phyloP scores from a whole-genome alignment of 1,140 invertebrate species.

The Meteorus sp. region DNA sequence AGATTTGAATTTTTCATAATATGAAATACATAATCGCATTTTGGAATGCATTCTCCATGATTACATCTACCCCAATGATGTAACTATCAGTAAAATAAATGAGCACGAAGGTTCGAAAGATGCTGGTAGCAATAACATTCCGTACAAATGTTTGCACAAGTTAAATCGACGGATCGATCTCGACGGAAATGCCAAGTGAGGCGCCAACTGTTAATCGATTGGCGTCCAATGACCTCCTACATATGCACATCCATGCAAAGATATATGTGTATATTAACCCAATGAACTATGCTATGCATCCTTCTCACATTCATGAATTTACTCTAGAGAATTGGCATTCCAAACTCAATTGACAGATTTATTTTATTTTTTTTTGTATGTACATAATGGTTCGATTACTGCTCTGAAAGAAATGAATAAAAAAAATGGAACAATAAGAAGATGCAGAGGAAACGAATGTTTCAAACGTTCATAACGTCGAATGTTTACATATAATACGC shows the following conservation, averaged over 20 bases:
- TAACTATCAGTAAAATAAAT: too few relatives aligned
- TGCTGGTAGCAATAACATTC: neutral
- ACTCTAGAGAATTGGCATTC: too few relatives aligned
- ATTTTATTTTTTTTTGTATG: too few relatives aligned
- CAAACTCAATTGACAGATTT: too few relatives aligned
- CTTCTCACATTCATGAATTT: too few relatives aligned
- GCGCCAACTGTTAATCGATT: conserved; percentile 22
- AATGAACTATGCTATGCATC: neutral
- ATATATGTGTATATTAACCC: neutral
- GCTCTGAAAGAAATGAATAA: too few relatives aligned
- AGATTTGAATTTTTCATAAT: neutral
- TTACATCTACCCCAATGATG: too few relatives aligned
- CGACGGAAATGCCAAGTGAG: conserved; percentile 23
- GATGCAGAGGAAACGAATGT: too few relatives aligned
- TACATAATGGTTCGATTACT: too few relatives aligned
- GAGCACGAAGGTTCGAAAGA: neutral
- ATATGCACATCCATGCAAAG: neutral
- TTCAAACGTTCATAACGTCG: too few relatives aligned
- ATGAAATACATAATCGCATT: neutral
- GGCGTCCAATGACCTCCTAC: conserved; percentile 21
- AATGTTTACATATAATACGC: too few relatives aligned
- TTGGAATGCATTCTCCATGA: neutral
- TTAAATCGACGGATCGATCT: conserved; percentile 12
- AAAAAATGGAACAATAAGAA: too few relatives aligned
- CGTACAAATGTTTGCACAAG: neutral